Base-by-base conservation (phyloP, 2,797 vertebrate genomes). In the Ctenochaetus hawaiiensis region DNA sequence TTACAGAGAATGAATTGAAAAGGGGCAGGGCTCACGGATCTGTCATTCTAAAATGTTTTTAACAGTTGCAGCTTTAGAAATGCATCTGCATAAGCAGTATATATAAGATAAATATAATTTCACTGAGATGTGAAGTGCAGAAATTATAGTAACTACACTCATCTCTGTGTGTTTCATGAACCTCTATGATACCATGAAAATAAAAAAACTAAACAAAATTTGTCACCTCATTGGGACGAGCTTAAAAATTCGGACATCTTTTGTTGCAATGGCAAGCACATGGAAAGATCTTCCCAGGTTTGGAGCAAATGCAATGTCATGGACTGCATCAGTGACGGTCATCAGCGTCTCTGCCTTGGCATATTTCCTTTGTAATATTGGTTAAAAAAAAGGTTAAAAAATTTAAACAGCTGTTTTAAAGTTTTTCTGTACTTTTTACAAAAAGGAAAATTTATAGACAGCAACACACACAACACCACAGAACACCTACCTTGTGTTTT, bases 221-320 rank as follows among this genome's bases (percentile, higher is more conserved):
- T 1, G 1, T 78, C 77, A 99, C 98, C 98, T 97, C 83, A 99
- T 86, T n/a, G 98, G 98, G 82, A 98, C 95, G 17, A 99, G 94
- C 65, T 98, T 99, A 90, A 99, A 99, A 92, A 99, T 98, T 71
- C 98, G 82, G 73, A 99, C 98, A 2, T 99, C 98, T 96, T 99
- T 99, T 22, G 97, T 99, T 77, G 98, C 98, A 45, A 99, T 96
- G 73, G 98, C 98, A 18, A 99, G 94, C 58, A 99, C 97, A 23
- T 99, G 98, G 87, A 98, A 99, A 45, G 98, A 99, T 81, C 98
- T 95, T 63, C 98, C 98, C 85, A 99, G 93, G 89, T 99, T 99
- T 39, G 98, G 98, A 78, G 98, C 98, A 90, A 99, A 99, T 0
- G 98, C 95, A 51, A 98, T 97, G 88, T 99, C 98, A 58, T 99